A percentile compares a stretch with the other conserved stretches of the same genome.
Conservation (phyloP, 92 coral and sea anemone species). For the Phymanthus crucifer region DNA sequence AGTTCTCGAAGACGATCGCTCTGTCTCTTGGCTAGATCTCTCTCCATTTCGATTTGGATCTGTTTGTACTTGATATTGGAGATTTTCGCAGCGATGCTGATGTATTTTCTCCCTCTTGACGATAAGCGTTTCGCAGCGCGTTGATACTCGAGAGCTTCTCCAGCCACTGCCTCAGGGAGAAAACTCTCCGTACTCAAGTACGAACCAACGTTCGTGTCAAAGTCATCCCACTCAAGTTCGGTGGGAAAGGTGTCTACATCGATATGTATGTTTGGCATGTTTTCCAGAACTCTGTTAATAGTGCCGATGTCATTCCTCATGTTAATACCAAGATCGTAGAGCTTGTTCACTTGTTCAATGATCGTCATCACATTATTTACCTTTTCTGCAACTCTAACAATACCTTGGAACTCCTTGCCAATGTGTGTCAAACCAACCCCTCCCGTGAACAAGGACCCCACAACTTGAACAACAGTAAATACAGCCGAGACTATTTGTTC, state of each 20-base stretch:
- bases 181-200: constrained; percentile 27
- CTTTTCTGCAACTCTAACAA: constrained; percentile 34
- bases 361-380: constrained; percentile 25
- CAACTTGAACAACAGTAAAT: constrained; percentile 19
- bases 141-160: constrained; percentile 41
- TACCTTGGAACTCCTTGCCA: constrained; percentile 19
- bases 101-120: constrained; percentile 38
- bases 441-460: constrained; percentile 38
- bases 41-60: constrained; percentile 40
- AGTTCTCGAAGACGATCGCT: constrained; percentile 32
- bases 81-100: constrained; percentile 38
- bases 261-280: constrained; percentile 29
- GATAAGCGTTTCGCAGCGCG: constrained; percentile 47
- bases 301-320: constrained; percentile 44
- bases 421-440: constrained; percentile 26
- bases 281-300: constrained; percentile 37
- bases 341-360: constrained; percentile 30
- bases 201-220: constrained; percentile 25
- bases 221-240: constrained; percentile 41
- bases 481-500: constrained; percentile 23
- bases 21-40: constrained; percentile 47
- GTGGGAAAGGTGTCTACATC: constrained; percentile 41
- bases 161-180: constrained; percentile 30
- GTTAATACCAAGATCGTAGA: constrained; percentile 30
- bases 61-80: constrained; percentile 43